These are phyloP conservation scores for Xenentodon cancila DNA, from an alignment of 2,797 vertebrate species.

Conservation along the genomic window DNA sequence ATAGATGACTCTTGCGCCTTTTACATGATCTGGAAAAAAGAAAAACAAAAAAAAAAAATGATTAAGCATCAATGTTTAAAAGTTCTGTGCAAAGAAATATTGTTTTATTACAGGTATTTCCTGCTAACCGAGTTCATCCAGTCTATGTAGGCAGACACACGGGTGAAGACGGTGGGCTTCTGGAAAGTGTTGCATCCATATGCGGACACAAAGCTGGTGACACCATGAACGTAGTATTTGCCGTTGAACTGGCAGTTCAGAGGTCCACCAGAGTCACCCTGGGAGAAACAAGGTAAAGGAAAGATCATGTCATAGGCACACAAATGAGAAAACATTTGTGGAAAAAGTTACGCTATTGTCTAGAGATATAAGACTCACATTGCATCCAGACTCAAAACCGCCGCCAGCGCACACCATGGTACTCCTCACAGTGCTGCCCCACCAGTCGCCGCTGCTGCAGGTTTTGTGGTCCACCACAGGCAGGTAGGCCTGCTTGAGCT, in stretches of 20 bases:
- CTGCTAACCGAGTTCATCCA: slow-evolving; percentile 73
- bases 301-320: not conserved
- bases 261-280: slow-evolving; percentile 90
- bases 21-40: slow-evolving; percentile 1
- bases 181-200: slow-evolving; percentile 68
- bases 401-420: slow-evolving; percentile 88
- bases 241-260: slow-evolving; percentile 77
- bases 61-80: not conserved
- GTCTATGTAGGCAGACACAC: slow-evolving; percentile 77
- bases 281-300: not conserved
- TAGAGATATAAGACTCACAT: slow-evolving; percentile 67
- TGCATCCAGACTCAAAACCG: slow-evolving; percentile 81
- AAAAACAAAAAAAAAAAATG: not conserved
- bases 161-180: slow-evolving; percentile 86
- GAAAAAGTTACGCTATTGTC: not conserved
- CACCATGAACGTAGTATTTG: slow-evolving; percentile 74
- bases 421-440: slow-evolving; percentile 81
- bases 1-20: not conserved
- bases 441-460: slow-evolving; percentile 81
- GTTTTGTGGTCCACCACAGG: slow-evolving; percentile 76
- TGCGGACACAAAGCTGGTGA: slow-evolving; percentile 81
- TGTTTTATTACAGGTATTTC: not conserved
- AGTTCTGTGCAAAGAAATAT: not conserved
- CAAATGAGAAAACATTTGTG: not conserved
- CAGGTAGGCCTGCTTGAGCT: slow-evolving; percentile 85